Base-by-base conservation (phyloP, 2,797 vertebrate genomes). In the Myotis planiceps region DNA sequence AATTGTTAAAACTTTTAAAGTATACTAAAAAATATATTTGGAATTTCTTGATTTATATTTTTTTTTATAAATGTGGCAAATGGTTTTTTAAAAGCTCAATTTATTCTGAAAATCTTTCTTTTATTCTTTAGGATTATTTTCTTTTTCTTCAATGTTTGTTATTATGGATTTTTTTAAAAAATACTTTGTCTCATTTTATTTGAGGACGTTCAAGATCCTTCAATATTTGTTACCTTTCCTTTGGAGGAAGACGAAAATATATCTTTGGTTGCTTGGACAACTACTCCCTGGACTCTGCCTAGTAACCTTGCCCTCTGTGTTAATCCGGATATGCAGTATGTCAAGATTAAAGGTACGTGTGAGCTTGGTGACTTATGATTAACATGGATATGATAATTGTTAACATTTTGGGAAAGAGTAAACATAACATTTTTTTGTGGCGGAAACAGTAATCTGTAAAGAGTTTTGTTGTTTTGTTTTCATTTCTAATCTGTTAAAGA, bases 251-350 rank as follows among this genome's bases (percentile, higher is more conserved):
- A 99, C 93, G 98, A 99, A 94, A 97, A 93, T 14, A 95, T 99
- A 90, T 98, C 99, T 95, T 98, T 99, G 89, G 99, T 99, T 55
- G 99, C 99, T 75, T 99, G 99, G 99, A 99, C 99, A 65, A 99
- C 99, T 66, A 99, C 99, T n/a, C 99, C 99, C 1, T 99, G 99
- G 99, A 99, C 99, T 42, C 98, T 99, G 66, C 99, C 99, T 5
- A 99, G 99, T 97, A 99, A 99, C 94, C 96, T 99, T 98, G 99
- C 99, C 16, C 98, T 99, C 12, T 99, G 99, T 45, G 99, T 99
- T 91, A 99, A 99, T 96, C 99, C 99, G 0, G 99, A 99, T 8
- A 95, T 99, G 42, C 96, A 98, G 0, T 99, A 99, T 65, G 99
- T 99, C 39, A 99, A 99, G 96, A 98, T 99, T 96, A 99, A 98